Evolutionary conservation across 2,113 vertebrate genomes (phyloP).

Genomic region (Phaethon lepturus): DNA sequence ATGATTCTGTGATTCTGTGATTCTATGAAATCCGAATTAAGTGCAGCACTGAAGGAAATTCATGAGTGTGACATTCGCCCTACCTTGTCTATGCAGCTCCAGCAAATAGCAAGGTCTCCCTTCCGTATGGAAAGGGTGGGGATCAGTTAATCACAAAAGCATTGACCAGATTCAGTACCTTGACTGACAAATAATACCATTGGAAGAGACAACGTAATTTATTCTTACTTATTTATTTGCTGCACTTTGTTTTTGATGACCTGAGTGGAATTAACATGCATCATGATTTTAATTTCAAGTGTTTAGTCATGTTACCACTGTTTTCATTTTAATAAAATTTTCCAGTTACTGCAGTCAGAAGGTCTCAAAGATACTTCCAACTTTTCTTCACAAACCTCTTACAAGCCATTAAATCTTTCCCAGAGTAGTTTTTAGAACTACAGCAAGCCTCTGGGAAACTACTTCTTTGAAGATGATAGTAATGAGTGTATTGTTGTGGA

Average conservation of each 20-base stretch:
- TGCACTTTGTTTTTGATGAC: not conserved
- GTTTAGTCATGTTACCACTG: not conserved
- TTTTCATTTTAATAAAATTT: not conserved
- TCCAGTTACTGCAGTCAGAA: not conserved
- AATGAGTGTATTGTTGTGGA: not conserved
- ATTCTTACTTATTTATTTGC: not conserved
- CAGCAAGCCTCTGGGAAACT: not conserved
- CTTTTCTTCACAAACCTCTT: not conserved
- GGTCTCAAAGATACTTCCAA: not conserved
- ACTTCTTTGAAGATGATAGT: not conserved
- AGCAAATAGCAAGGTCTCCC: not conserved
- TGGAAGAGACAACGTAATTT: not conserved
- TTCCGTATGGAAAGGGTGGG: not conserved
- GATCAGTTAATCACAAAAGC: not conserved
- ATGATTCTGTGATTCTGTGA: too few species aligned
- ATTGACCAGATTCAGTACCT: not conserved
- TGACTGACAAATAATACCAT: not conserved
- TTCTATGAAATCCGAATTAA: not conserved
- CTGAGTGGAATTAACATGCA: not conserved
- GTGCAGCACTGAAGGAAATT: not conserved
- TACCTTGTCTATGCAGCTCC: not conserved
- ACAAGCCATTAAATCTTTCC: not conserved
- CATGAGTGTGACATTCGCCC: not conserved
- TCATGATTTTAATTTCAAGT: not conserved
- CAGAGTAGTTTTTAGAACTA: not conserved